Percentiles rank a stretch among this genome's conserved stretches.
phyloP scores from a whole-genome alignment of 2,888 invertebrate species.

The Hyppa rectilinea region DNA sequence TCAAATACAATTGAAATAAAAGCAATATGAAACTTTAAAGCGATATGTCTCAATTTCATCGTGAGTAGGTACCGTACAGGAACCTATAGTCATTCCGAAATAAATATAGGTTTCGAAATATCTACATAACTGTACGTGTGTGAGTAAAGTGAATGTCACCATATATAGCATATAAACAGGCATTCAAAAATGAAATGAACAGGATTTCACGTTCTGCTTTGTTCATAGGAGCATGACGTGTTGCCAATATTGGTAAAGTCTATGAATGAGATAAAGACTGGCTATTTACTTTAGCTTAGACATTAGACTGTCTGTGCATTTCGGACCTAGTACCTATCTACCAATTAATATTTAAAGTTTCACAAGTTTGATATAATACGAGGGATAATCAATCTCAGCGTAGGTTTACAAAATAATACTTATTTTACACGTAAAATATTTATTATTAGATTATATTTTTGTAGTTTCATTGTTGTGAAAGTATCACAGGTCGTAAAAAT shows the following conservation, averaged over 20 bases:
- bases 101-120: slow-evolving; percentile 37
- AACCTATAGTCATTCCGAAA: slow-evolving; percentile 30
- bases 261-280: slow-evolving; percentile 28
- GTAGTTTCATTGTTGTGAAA: slow-evolving; percentile 32
- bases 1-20: slow-evolving; percentile 7
- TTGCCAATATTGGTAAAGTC: slow-evolving; percentile 27
- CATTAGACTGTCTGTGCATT: slow-evolving; percentile 4
- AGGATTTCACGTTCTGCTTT: slow-evolving; percentile 45
- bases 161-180: slow-evolving; percentile 33
- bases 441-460: neutral
- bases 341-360: neutral
- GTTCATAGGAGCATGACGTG: slow-evolving; percentile 43
- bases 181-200: slow-evolving; percentile 40
- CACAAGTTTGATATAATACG: neutral
- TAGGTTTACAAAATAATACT: neutral
- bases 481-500: slow-evolving; percentile 32
- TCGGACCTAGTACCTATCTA: slow-evolving; percentile 1
- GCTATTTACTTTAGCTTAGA: slow-evolving; percentile 10
- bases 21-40: slow-evolving; percentile 16
- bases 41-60: slow-evolving; percentile 23
- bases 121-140: slow-evolving; percentile 10
- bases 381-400: neutral
- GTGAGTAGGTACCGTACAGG: slow-evolving; percentile 1
- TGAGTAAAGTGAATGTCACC: slow-evolving; percentile 50
- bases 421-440: neutral